Conservation (phyloP, 2,888 invertebrate species). For the Unio delphinus region DNA sequence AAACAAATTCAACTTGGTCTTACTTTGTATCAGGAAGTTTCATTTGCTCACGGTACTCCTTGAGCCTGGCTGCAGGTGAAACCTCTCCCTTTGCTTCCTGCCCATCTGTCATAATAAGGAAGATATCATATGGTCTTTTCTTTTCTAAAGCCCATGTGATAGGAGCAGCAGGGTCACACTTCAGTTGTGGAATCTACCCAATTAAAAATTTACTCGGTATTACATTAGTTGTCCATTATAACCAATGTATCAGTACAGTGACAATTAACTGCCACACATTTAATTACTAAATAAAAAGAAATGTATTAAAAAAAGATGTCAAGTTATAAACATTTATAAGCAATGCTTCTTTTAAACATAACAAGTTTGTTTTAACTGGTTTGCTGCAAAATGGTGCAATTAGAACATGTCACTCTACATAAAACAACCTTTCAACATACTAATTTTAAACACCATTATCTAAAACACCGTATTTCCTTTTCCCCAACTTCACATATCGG, state of each 20-base stretch:
- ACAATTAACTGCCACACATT: no score
- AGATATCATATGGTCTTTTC: slow-evolving; percentile 79
- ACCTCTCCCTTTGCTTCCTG: slow-evolving; percentile 63
- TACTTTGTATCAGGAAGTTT: slow-evolving; percentile 63
- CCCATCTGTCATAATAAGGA: slow-evolving; percentile 81
- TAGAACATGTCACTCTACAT: no score
- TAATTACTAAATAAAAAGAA: no score
- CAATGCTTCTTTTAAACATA: no score
- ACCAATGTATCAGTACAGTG: not conserved
- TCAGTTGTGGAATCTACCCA: slow-evolving; percentile 39
- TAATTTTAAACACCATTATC: no score
- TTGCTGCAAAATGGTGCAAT: no score
- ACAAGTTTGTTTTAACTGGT: no score
- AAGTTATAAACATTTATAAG: no score
- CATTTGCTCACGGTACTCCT: slow-evolving; percentile 76
- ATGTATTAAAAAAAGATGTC: no score
- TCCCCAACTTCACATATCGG: no score
- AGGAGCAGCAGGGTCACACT: slow-evolving; percentile 59
- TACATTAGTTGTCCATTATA: not conserved
- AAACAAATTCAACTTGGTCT: slow-evolving; percentile 4
- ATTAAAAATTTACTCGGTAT: not conserved
- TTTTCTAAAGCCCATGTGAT: slow-evolving; percentile 78
- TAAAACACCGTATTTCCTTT: no score
- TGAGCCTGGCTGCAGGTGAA: slow-evolving; percentile 74
- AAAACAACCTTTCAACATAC: no score